phyloP scores from a whole-genome alignment of 2,888 invertebrate genomes.

The Petrolisthes manimaculis region DNA sequence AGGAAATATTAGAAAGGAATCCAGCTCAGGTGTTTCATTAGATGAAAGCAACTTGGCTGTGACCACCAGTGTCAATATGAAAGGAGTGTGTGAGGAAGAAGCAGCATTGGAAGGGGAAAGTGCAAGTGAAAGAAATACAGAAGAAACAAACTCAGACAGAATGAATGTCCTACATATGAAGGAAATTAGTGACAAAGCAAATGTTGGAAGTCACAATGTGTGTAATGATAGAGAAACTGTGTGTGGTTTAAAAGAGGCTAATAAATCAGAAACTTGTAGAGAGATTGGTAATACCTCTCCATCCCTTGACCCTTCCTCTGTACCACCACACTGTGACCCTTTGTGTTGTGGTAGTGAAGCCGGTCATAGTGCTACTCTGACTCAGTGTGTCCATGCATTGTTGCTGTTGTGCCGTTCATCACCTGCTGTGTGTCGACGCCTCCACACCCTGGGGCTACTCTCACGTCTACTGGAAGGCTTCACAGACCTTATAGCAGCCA shows the following conservation, averaged over 20 bases:
- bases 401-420: slow-evolving; percentile 50
- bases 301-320: not conserved
- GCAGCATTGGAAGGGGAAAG: not conserved
- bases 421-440: slow-evolving; percentile 38
- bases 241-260: too few species aligned
- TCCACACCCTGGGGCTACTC: slow-evolving; percentile 45
- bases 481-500: slow-evolving; percentile 39
- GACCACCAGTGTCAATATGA: not conserved
- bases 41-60: too few species aligned
- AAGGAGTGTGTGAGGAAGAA: not conserved
- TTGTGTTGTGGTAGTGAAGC: slow-evolving; percentile 51
- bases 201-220: too few species aligned
- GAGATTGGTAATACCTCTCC: not conserved
- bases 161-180: not conserved
- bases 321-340: not conserved
- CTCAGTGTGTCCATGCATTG: slow-evolving; percentile 53
- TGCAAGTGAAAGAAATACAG: not conserved
- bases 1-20: too few species aligned
- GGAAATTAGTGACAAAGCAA: too few species aligned
- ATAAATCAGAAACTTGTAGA: too few species aligned
- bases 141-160: not conserved
- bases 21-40: too few species aligned
- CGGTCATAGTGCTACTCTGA: slow-evolving; percentile 48
- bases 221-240: too few species aligned
- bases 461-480: slow-evolving; percentile 45